A percentile compares a stretch with the other conserved stretches of the same genome.
Evolutionary conservation across 1,140 invertebrate genomes (phyloP).

Genomic region (Bombus confusus): DNA sequence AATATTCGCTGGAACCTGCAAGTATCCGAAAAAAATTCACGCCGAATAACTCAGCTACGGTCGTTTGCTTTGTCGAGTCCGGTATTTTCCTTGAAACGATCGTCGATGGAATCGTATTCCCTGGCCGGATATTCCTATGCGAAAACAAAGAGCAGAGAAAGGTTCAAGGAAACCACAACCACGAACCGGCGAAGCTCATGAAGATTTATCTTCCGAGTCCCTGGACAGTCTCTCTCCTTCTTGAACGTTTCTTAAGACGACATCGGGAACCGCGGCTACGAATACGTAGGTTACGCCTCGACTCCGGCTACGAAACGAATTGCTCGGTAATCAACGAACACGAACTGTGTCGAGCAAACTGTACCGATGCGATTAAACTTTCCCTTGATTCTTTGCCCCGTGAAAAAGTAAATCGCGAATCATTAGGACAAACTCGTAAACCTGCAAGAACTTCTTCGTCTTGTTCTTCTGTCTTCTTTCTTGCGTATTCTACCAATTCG

Average conservation of each 20-base stretch:
- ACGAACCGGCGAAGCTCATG: conserved; percentile 41
- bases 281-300: neutral
- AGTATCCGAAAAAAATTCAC: neutral
- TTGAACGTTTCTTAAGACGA: conserved; percentile 6
- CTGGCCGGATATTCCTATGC: neutral
- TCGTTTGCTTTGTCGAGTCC: neutral
- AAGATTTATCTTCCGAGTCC: conserved; percentile 54
- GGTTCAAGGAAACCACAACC: conserved; percentile 11
- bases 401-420: neutral
- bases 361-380: neutral
- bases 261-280: neutral
- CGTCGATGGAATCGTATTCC: neutral
- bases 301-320: conserved; percentile 32
- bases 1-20: neutral
- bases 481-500: neutral
- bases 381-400: neutral
- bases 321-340: conserved; percentile 32
- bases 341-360: neutral
- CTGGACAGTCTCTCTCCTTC: neutral
- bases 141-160: conserved; percentile 10
- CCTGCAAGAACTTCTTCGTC: neutral
- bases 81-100: neutral
- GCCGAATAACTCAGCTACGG: neutral
- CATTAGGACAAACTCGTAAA: neutral
- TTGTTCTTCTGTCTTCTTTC: neutral